Evolutionary conservation across 2,888 invertebrate genomes (phyloP), one percentile per base, ranked within the genome.

Genomic region (Acanthacorydalis orientalis): DNA sequence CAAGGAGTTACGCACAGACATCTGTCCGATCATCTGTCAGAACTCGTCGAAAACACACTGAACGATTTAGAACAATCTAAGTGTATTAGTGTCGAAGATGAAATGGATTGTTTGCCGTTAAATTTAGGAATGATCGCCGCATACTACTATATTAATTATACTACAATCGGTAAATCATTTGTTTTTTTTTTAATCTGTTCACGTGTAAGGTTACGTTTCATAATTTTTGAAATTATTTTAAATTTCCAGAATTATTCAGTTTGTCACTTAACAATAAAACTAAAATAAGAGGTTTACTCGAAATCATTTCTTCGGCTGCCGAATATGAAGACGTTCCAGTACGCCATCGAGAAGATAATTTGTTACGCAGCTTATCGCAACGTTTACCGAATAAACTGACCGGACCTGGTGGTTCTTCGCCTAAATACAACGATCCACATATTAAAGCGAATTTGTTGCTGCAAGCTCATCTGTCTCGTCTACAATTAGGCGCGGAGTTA

Each of bases 81-180:
- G 61, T 98, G 98, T 64, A 95, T 99, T 56, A 87, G 90, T 44
- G 79, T 99, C 7, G 96, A 97, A 63, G 97, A 98, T 55, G 97
- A 98, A 56, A 91, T 98, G 84, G 96, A 98, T 63, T 88, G 91
- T 1, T 75, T 90, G 50, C 95, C 98, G 0, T 74, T 98, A 34
- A 99, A 99, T 72, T 70, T 99, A 62, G 98, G 98, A 60, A 98
- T 99, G 96, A 99, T 99, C 64, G 97, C 98, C 0, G 95, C 97
- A 0, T 99, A 99, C 68, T 99, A 99, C 66, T 98, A 98, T 68
- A 98, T 98, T 59, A 96, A 97, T 66, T 98, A 99, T 59, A 95
- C 96, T 0, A 99, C 98, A 0, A 98, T 98, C 49, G 88, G 88
- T 88, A 60, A 64, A 66, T 59, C 23, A 44, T 44, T 44, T 39